These are phyloP conservation scores for Pomacea canaliculata DNA, from an alignment of 2,888 invertebrate species.

Conservation along the genomic window DNA sequence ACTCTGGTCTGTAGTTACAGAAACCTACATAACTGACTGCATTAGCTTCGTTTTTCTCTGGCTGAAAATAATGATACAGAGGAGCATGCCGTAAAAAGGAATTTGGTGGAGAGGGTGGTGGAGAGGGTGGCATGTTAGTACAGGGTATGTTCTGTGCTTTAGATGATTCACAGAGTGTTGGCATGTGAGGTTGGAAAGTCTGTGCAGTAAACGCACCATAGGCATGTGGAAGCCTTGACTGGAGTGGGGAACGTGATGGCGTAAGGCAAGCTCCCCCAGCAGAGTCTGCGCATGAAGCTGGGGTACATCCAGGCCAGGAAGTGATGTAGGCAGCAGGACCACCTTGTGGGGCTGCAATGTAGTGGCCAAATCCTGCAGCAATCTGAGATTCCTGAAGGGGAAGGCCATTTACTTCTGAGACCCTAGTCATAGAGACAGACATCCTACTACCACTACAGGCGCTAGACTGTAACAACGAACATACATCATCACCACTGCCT, in stretches of 20 bases:
- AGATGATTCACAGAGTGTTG: not conserved
- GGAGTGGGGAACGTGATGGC: constrained; percentile 1
- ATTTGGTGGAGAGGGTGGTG: constrained; percentile 41
- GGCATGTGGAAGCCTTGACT: not conserved
- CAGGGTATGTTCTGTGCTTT: not conserved
- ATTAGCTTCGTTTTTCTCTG: not conserved
- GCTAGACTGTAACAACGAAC: not conserved
- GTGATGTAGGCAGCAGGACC: not conserved
- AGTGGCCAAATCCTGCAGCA: not conserved
- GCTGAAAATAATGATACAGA: not conserved
- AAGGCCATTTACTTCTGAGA: not conserved
- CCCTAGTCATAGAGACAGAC: not conserved
- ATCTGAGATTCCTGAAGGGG: not conserved
- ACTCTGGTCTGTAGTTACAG: constrained; percentile 3
- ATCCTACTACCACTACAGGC: not conserved
- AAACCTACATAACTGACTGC: not conserved
- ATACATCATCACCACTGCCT: not conserved
- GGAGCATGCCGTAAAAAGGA: not conserved
- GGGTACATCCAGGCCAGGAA: not conserved
- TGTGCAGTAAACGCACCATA: not conserved
- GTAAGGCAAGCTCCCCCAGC: not conserved
- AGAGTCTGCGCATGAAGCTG: not conserved
- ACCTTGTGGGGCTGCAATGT: not conserved
- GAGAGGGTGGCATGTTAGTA: constrained; percentile 45
- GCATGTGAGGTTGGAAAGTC: not conserved